phyloP scores from a whole-genome alignment of 2,888 invertebrate genomes.

The Chouioia cunea region DNA sequence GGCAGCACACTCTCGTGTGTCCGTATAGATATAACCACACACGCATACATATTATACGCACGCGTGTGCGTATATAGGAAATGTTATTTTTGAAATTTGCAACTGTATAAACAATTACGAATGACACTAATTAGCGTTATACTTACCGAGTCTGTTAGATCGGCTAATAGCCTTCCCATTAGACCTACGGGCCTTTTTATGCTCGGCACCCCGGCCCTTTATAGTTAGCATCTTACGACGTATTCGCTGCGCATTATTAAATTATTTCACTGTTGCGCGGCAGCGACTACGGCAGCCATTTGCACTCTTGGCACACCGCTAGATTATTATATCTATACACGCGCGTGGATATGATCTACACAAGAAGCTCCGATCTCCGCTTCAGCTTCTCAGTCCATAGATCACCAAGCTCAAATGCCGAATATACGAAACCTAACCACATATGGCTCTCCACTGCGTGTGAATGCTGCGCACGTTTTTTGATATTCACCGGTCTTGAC shows the following conservation, averaged over 20 bases:
- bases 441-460: too few species aligned
- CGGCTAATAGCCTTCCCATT: conserved; percentile 27
- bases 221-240: conserved; percentile 63
- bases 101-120: not conserved
- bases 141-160: conserved; percentile 33
- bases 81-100: not conserved
- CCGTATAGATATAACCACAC: not conserved
- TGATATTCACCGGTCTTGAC: not conserved
- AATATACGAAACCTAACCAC: too few species aligned
- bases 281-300: conserved; percentile 59
- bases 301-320: conserved; percentile 50
- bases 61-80: not conserved
- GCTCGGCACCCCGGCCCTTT: conserved; percentile 53
- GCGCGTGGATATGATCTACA: not conserved
- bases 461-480: not conserved
- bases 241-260: conserved; percentile 63
- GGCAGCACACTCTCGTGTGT: not conserved
- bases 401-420: not conserved
- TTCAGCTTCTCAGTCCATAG: not conserved
- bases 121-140: not conserved
- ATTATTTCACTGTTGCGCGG: conserved; percentile 45
- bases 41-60: not conserved
- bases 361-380: too few species aligned
- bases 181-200: conserved; percentile 37
- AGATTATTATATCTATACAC: conserved; percentile 36